A percentile compares a stretch with the other conserved stretches of the same genome.
These are phyloP conservation scores for Rhabdophis nuchalis DNA, from an alignment of 2,797 vertebrate genomes.

Conservation along the genomic window DNA sequence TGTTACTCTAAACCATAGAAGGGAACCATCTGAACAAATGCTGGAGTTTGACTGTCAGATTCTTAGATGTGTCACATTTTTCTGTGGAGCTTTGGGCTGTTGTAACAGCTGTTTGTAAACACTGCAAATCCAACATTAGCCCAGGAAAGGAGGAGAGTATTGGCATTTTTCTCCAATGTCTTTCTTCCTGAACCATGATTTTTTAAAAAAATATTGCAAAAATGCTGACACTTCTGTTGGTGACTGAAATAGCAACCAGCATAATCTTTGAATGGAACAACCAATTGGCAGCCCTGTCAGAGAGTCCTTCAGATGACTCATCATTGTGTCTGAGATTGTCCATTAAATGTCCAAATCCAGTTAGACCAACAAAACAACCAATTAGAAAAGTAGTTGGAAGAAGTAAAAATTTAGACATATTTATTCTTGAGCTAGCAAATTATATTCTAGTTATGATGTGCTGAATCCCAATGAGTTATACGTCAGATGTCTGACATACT, in stretches of 20 bases:
- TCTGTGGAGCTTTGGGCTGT: conserved; percentile 56
- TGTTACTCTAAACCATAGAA: conserved; percentile 62
- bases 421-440: conserved; percentile 6
- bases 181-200: conserved; percentile 51
- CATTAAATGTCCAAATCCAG: conserved; percentile 20
- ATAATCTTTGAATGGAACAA: conserved; percentile 60
- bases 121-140: conserved; percentile 54
- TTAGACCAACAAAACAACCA: conserved; percentile 25
- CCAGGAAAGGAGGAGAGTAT: conserved; percentile 28
- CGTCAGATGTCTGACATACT: background rate
- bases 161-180: conserved; percentile 24
- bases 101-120: conserved; percentile 76
- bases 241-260: conserved; percentile 67
- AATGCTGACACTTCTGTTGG: conserved; percentile 55
- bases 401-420: conserved; percentile 30
- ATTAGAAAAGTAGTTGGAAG: conserved; percentile 30
- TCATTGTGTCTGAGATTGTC: conserved; percentile 59
- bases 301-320: conserved; percentile 61
- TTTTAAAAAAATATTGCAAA: conserved; percentile 50
- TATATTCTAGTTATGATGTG: background rate
- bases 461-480: background rate
- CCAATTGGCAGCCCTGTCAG: conserved; percentile 56
- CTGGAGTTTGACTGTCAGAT: conserved; percentile 61
- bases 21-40: conserved; percentile 66
- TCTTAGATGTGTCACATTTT: conserved; percentile 67